Evolutionary conservation across 2,113 vertebrate genomes (phyloP).

Genomic region (Eolophus roseicapilla): DNA sequence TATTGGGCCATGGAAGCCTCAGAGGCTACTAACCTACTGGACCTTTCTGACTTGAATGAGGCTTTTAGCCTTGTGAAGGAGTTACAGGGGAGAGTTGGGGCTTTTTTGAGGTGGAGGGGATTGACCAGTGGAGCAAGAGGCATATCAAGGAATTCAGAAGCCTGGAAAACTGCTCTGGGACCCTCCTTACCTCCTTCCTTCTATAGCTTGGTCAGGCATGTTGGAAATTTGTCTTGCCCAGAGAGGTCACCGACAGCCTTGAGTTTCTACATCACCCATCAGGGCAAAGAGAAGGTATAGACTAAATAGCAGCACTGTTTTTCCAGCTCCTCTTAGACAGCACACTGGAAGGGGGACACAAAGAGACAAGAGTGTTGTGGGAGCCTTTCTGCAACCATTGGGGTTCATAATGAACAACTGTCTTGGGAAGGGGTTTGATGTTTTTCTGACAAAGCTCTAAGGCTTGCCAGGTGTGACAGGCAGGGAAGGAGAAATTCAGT

Average conservation of each 20-base stretch:
- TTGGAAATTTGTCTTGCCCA: not conserved
- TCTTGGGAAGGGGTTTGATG: not conserved
- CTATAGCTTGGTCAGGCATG: rapidly evolving
- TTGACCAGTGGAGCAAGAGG: not conserved
- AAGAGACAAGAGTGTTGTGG: not conserved
- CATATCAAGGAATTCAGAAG: not conserved
- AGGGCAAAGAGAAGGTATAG: not conserved
- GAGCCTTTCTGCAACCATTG: not conserved
- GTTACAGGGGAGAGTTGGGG: not conserved
- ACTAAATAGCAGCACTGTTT: not conserved
- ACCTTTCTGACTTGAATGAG: not conserved
- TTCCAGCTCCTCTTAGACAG: not conserved
- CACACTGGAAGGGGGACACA: not conserved
- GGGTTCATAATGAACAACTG: not conserved
- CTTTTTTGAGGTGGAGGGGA: not conserved
- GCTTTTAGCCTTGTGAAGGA: not conserved
- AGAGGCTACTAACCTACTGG: not conserved
- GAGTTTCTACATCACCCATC: not conserved
- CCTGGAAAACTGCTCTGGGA: not conserved
- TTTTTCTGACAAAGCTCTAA: not conserved
- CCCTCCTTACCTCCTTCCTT: not conserved
- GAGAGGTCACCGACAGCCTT: too few species aligned
- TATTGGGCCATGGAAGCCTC: not conserved
- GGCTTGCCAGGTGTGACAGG: not conserved
- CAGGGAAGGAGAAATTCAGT: not conserved